phyloP scores from a whole-genome alignment of 2,113 vertebrate genomes.

The Dasypus novemcinctus region DNA sequence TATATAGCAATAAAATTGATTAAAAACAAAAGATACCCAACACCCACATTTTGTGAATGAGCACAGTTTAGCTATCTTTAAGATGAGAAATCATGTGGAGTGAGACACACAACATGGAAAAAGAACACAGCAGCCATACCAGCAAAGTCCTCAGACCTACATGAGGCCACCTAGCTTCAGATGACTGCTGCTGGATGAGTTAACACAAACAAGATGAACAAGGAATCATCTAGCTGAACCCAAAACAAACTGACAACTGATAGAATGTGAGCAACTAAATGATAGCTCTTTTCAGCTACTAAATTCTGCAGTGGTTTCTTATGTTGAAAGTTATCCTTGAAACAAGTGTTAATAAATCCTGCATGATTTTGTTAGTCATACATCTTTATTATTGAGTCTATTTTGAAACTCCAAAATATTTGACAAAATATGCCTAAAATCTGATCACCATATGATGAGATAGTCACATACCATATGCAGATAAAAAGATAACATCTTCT shows the following conservation, averaged over 20 bases:
- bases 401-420: neutral
- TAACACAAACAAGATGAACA: neutral
- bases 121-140: neutral
- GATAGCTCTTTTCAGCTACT: neutral
- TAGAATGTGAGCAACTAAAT: neutral
- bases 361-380: neutral
- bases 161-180: neutral
- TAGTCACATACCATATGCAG: neutral
- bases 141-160: neutral
- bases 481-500: constrained; percentile 6
- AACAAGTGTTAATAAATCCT: neutral
- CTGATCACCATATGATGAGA: neutral
- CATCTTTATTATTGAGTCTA: neutral
- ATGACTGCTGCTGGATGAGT: neutral
- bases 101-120: neutral
- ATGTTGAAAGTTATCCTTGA: neutral
- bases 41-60: neutral
- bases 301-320: neutral
- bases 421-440: neutral
- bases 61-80: neutral
- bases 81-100: neutral
- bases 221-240: neutral
- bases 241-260: neutral
- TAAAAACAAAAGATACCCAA: too few relatives aligned
- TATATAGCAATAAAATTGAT: too few relatives aligned